Percentiles rank a stretch among this genome's conserved stretches.
Conservation (phyloP, 2,888 invertebrate genomes). For the Patella pellucida region DNA sequence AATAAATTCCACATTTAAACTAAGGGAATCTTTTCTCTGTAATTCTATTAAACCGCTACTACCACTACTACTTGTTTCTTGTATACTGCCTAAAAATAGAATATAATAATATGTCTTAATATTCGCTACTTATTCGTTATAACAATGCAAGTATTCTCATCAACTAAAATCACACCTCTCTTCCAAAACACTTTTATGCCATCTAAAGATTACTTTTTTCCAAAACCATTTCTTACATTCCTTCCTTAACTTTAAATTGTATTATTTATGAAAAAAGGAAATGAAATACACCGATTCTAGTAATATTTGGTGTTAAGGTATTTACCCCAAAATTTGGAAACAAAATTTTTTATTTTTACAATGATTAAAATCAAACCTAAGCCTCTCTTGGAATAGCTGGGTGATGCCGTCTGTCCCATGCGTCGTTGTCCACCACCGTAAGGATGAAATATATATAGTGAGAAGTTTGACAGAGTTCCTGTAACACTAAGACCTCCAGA, state of each 20-base stretch:
- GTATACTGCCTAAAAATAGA: slow-evolving; percentile 50
- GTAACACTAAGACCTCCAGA: slow-evolving; percentile 91
- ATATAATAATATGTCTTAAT: background rate
- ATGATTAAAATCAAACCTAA: background rate
- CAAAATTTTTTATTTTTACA: no score
- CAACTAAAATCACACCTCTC: no score
- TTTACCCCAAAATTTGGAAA: no score
- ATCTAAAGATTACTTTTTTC: no score
- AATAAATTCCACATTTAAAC: slow-evolving; percentile 96
- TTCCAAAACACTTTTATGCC: no score
- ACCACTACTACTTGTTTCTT: slow-evolving; percentile 44
- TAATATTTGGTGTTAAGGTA: no score
- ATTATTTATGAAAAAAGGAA: no score
- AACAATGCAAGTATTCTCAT: no score
- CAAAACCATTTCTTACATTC: no score
- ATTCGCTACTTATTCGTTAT: no score
- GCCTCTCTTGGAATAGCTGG: background rate
- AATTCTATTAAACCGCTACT: slow-evolving; percentile 48
- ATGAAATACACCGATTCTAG: no score
- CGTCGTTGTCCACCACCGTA: slow-evolving; percentile 80
- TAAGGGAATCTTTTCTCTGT: slow-evolving; percentile 89
- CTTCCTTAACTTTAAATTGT: no score
- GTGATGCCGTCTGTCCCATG: slow-evolving; percentile 52
- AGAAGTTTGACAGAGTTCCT: slow-evolving; percentile 96
- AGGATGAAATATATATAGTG: slow-evolving; percentile 97